phyloP scores from a whole-genome alignment of 2,113 vertebrate genomes.

The Carollia perspicillata region DNA sequence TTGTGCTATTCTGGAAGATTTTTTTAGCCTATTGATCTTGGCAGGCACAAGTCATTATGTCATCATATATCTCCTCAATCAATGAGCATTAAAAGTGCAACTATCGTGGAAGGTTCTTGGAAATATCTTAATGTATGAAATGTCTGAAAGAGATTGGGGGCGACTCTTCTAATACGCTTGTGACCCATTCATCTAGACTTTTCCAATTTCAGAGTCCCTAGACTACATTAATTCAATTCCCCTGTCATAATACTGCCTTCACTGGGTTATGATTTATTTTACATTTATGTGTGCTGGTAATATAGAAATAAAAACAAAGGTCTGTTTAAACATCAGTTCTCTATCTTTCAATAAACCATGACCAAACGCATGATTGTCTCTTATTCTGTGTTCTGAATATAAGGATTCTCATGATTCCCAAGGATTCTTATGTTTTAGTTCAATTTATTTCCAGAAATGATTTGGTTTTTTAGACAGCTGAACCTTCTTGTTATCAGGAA shows the following conservation, averaged over 20 bases:
- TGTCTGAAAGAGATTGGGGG: background rate
- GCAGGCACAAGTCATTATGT: constrained; percentile 32
- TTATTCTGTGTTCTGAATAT: background rate
- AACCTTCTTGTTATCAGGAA: background rate
- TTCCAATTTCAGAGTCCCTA: background rate
- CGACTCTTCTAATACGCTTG: background rate
- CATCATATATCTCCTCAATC: constrained; percentile 39
- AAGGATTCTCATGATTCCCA: background rate
- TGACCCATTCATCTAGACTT: background rate
- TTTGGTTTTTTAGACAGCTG: background rate
- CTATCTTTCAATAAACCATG: background rate
- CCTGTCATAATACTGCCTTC: background rate
- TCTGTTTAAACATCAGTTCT: background rate
- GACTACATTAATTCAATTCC: background rate
- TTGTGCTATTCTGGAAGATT: background rate
- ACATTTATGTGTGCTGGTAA: background rate
- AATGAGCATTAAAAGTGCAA: constrained; percentile 18
- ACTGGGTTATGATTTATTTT: background rate
- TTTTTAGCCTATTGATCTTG: constrained; percentile 52
- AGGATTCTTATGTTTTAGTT: background rate
- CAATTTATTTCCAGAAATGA: constrained; percentile 13
- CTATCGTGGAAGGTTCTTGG: background rate
- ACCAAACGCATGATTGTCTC: background rate
- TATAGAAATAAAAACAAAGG: background rate
- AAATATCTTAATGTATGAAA: constrained; percentile 33